A percentile compares a stretch with the other conserved stretches of the same genome.
Conservation (phyloP, 2,113 vertebrate genomes). For the Cebidichthys violaceus region DNA sequence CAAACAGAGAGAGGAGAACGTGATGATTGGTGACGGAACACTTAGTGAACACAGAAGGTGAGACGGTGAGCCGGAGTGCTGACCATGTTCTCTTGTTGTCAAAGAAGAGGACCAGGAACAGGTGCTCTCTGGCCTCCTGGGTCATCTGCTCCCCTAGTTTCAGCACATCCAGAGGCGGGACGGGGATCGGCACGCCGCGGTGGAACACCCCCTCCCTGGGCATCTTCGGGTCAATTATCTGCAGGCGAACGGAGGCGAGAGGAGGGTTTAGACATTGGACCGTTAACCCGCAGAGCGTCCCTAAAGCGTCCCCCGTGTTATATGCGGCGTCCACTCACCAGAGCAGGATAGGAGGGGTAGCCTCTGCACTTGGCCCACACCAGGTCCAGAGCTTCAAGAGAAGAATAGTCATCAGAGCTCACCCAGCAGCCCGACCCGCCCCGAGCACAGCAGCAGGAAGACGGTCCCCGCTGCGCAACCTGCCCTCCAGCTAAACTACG, state of each 20-base stretch:
- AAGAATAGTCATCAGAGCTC: constrained; percentile 93
- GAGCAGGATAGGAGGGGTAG: constrained; percentile 96
- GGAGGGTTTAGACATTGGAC: neutral
- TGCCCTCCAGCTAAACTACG: neutral
- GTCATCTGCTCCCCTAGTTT: constrained; percentile 99
- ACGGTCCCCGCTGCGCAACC: neutral
- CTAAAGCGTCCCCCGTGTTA: neutral
- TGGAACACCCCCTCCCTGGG: constrained; percentile 98
- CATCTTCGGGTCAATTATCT: constrained; percentile 99
- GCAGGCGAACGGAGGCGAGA: constrained; percentile 13
- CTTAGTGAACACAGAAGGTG: neutral
- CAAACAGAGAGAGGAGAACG: neutral
- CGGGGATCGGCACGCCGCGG: constrained; percentile 95
- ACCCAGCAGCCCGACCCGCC: constrained; percentile 91
- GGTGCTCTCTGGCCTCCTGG: constrained; percentile 97
- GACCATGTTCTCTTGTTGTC: constrained; percentile 99
- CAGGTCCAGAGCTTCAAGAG: constrained; percentile 95
- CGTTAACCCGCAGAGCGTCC: neutral
- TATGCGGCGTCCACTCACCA: constrained; percentile 83
- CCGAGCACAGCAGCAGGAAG: constrained; percentile 35
- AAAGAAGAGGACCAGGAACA: constrained; percentile 98
- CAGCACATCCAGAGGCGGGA: constrained; percentile 96
- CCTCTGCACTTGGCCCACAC: constrained; percentile 99
- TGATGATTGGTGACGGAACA: neutral
- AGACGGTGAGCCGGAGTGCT: constrained; percentile 65